Conservation (phyloP, 2,113 vertebrate species). For the Hyla sarda region DNA sequence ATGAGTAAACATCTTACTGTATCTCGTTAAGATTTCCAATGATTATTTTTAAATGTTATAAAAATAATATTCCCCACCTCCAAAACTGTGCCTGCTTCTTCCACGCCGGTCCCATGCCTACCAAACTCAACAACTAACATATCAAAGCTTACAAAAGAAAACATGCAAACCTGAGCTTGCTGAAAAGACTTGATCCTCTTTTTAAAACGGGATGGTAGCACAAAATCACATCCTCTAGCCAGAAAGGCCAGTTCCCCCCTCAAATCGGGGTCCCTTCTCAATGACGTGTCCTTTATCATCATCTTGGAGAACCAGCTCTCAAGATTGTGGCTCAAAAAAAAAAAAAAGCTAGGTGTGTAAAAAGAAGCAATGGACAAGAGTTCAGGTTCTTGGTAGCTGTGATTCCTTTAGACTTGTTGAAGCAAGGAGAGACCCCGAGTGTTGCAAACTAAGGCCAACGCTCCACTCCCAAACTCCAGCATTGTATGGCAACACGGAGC, state of each 20-base stretch:
- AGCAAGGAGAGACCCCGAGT: background rate
- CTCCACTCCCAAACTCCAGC: conserved; percentile 22
- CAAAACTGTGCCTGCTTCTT: background rate
- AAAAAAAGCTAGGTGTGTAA: background rate
- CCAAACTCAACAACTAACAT: background rate
- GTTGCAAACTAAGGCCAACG: conserved; percentile 5
- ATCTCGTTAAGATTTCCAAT: background rate
- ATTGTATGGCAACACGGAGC: conserved; percentile 24
- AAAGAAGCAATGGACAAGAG: conserved; percentile 68
- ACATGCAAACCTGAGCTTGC: conserved; percentile 91
- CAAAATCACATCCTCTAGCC: conserved; percentile 97
- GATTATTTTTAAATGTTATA: background rate
- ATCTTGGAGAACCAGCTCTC: conserved; percentile 78
- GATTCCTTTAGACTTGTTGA: conserved; percentile 22
- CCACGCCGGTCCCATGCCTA: background rate
- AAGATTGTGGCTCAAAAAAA: background rate
- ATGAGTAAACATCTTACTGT: background rate
- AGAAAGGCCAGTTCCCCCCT: conserved; percentile 97
- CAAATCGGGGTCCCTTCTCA: conserved; percentile 94
- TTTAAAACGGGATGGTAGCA: conserved; percentile 97
- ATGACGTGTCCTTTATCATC: conserved; percentile 98
- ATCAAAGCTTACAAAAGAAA: conserved; percentile 61
- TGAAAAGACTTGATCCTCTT: conserved; percentile 97
- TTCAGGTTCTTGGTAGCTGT: conserved; percentile 43
- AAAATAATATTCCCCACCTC: background rate